These are phyloP conservation scores for Tinea trinotella DNA, from an alignment of 2,888 invertebrate species.

Conservation along the genomic window DNA sequence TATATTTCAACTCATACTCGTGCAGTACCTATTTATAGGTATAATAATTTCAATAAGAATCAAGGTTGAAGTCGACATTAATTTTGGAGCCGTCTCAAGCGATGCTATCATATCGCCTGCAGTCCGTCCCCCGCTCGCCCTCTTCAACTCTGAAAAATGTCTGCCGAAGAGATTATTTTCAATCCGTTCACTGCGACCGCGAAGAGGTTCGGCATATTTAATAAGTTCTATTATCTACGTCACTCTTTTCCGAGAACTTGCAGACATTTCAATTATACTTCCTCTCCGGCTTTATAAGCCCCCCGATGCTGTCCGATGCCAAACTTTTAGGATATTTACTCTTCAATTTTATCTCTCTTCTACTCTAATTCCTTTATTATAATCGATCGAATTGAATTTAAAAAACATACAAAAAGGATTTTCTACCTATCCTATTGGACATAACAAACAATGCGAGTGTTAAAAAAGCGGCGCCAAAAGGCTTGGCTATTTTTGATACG, in stretches of 20 bases:
- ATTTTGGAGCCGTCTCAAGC: constrained; percentile 23
- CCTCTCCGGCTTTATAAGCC: constrained; percentile 5
- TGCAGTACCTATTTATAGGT: constrained; percentile 24
- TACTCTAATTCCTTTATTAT: not conserved
- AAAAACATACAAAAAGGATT: not conserved
- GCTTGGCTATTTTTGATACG: constrained; percentile 36
- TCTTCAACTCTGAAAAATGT: constrained; percentile 43
- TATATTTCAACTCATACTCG: constrained; percentile 39
- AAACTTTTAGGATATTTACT: not conserved
- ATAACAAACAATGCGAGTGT: not conserved
- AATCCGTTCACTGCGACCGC: constrained; percentile 43
- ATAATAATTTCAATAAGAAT: not conserved
- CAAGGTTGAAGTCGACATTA: constrained; percentile 17
- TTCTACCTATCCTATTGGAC: not conserved
- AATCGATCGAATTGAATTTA: not conserved
- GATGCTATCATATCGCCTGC: constrained; percentile 39
- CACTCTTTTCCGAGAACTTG: constrained; percentile 34
- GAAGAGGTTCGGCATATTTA: constrained; percentile 55
- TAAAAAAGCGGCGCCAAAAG: not conserved
- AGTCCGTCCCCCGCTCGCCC: constrained; percentile 26
- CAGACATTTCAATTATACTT: constrained; percentile 50
- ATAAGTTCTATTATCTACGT: constrained; percentile 55
- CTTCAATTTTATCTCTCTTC: not conserved
- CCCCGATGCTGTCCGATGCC: not conserved
- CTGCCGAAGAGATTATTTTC: constrained; percentile 51